Conservation (phyloP, 1,140 invertebrate genomes). For the Metopolophium dirhodum region DNA sequence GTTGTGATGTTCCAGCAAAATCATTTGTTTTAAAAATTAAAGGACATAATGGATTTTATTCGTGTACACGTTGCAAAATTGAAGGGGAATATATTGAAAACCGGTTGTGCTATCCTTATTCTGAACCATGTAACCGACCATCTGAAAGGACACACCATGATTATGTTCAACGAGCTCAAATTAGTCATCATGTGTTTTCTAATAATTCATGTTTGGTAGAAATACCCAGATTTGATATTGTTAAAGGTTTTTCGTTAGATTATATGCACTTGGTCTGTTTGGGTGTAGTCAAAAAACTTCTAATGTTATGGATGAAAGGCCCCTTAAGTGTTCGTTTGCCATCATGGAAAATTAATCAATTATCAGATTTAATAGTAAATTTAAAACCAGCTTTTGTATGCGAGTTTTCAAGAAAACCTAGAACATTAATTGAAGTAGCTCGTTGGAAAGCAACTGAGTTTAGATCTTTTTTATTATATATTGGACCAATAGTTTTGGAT, state of each 20-base stretch:
- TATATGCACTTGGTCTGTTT: conserved; percentile 59
- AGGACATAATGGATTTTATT: conserved; percentile 58
- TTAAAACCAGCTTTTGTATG: too few species aligned
- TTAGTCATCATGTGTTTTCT: conserved; percentile 8
- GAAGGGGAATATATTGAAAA: conserved; percentile 18
- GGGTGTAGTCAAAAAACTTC: conserved; percentile 63
- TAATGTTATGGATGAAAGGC: too few species aligned
- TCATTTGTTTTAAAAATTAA: conserved; percentile 59
- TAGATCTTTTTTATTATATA: too few species aligned
- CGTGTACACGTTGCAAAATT: conserved; percentile 60
- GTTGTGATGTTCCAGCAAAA: conserved; percentile 60
- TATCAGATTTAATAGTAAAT: too few species aligned
- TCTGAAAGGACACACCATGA: neutral
- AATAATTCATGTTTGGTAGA: neutral
- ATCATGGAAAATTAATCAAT: too few species aligned
- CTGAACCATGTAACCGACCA: conserved; percentile 1
- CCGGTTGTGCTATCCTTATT: conserved; percentile 29
- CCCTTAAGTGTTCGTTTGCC: too few species aligned
- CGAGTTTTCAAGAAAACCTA: too few species aligned
- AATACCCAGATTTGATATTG: conserved; percentile 60
- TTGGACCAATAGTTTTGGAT: too few species aligned
- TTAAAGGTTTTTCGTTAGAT: conserved; percentile 62
- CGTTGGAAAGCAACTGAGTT: too few species aligned
- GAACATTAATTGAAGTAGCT: too few species aligned
- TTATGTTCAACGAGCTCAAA: neutral